phyloP scores from a whole-genome alignment of 2,113 vertebrate genomes.

The Sarotherodon lohbergeri region DNA sequence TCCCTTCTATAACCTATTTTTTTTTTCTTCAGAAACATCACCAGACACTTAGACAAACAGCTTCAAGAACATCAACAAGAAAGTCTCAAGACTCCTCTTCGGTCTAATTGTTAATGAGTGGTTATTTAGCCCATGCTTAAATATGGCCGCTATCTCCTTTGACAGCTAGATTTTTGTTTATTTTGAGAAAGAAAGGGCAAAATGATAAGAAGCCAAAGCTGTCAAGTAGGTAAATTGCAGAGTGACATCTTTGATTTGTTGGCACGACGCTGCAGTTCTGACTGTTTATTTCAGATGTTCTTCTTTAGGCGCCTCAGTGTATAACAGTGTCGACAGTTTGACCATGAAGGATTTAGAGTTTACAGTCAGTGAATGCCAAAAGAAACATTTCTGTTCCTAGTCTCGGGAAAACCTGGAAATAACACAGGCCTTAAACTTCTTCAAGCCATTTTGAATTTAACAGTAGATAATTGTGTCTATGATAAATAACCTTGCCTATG shows the following conservation, averaged over 20 bases:
- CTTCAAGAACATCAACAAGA: not conserved
- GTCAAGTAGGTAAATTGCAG: not conserved
- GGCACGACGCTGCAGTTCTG: not conserved
- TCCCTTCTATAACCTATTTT: not conserved
- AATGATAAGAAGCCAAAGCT: not conserved
- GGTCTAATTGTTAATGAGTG: not conserved
- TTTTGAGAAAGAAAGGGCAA: not conserved
- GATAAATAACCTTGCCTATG: not conserved
- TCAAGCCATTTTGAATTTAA: not conserved
- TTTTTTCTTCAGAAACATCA: constrained; percentile 41
- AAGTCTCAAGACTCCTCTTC: not conserved
- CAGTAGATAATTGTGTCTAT: not conserved
- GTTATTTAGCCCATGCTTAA: not conserved
- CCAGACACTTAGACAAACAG: not conserved
- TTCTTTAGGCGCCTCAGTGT: not conserved
- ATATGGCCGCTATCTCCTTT: not conserved
- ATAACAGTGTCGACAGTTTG: not conserved
- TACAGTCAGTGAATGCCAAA: not conserved
- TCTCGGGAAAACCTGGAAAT: not conserved
- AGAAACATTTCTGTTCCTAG: not conserved
- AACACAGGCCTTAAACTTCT: not conserved
- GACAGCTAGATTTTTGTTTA: not conserved
- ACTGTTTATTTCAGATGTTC: not conserved
- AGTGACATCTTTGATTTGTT: not conserved
- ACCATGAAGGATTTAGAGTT: not conserved